Conservation (phyloP, 2,888 invertebrate genomes). For the Drosophila hamatofila region DNA sequence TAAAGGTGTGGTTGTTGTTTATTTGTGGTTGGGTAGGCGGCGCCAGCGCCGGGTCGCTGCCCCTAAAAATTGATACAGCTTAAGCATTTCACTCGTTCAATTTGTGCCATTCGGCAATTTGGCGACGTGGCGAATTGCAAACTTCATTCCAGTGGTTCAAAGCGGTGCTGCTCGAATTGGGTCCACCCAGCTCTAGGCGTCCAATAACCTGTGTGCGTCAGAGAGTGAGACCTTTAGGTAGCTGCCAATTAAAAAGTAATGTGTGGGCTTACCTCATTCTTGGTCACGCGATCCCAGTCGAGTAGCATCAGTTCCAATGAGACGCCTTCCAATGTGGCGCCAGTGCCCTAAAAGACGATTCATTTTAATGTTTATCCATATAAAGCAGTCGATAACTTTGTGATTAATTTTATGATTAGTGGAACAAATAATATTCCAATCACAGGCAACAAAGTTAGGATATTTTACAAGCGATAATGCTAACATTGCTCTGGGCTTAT, state of each 20-base stretch:
- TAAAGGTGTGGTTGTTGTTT: slow-evolving; percentile 13
- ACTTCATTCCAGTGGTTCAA: slow-evolving; percentile 99
- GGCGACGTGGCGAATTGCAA: slow-evolving; percentile 97
- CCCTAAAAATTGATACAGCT: slow-evolving; percentile 22
- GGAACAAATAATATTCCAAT: background rate
- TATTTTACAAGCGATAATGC: too few species aligned
- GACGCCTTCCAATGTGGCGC: slow-evolving; percentile 84
- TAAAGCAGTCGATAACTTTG: background rate
- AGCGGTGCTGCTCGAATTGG: slow-evolving; percentile 92
- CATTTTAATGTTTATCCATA: background rate
- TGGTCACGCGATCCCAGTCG: slow-evolving; percentile 99
- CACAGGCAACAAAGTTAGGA: background rate
- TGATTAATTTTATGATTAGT: background rate
- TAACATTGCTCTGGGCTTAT: too few species aligned
- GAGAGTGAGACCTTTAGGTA: background rate
- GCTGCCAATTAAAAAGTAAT: background rate
- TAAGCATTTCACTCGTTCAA: slow-evolving; percentile 90
- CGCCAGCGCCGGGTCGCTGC: slow-evolving; percentile 63
- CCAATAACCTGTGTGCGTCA: slow-evolving; percentile 93
- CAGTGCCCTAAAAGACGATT: slow-evolving; percentile 78
- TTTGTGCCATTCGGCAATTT: slow-evolving; percentile 99
- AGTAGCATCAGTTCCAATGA: slow-evolving; percentile 87
- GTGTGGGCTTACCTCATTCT: slow-evolving; percentile 92
- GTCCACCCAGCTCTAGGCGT: slow-evolving; percentile 95
- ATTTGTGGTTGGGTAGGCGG: slow-evolving; percentile 29